Conservation (phyloP, 2,113 vertebrate genomes). For the Pedetes capensis region DNA sequence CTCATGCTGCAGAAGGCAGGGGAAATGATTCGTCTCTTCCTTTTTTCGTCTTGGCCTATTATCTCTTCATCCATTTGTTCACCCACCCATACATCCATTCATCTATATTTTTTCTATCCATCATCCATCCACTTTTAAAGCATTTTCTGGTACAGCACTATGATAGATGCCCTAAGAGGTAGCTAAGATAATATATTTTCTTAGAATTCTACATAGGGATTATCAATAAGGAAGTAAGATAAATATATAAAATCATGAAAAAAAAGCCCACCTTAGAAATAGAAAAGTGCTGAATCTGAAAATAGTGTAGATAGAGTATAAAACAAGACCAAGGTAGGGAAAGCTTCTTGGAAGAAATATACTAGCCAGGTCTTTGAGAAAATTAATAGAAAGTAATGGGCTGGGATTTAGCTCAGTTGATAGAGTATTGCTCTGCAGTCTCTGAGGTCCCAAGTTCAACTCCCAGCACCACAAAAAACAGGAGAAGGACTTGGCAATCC, state of each 20-base stretch:
- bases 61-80: background rate
- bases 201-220: background rate
- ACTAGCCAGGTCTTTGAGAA: background rate
- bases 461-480: too few species aligned
- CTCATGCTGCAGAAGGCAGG: background rate
- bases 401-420: too few species aligned
- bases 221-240: background rate
- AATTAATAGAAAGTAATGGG: background rate
- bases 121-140: background rate
- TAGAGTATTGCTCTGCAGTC: too few species aligned
- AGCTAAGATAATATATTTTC: background rate
- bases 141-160: background rate
- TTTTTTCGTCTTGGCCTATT: background rate
- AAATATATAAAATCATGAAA: background rate
- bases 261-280: background rate
- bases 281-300: background rate
- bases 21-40: background rate
- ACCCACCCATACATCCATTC: background rate
- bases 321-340: background rate
- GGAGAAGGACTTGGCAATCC: too few species aligned
- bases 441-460: too few species aligned
- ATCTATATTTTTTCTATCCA: too few species aligned
- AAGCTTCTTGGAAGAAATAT: background rate
- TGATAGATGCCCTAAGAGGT: background rate
- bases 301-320: background rate